phyloP scores from a whole-genome alignment of 2,113 vertebrate genomes.

The Cichladusa arquata region DNA sequence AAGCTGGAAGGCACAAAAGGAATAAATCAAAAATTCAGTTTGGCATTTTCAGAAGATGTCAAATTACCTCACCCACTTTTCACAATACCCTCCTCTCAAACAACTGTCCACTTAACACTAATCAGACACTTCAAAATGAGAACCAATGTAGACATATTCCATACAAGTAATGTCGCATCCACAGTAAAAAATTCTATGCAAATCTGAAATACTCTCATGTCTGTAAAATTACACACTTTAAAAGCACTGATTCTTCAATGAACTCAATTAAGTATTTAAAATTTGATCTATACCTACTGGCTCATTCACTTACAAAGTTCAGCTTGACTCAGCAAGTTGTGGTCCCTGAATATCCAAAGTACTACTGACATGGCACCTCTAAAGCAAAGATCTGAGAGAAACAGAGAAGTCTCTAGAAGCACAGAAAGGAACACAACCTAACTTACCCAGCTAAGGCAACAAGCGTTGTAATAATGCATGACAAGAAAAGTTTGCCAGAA shows the following conservation, averaged over 20 bases:
- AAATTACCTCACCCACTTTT: background rate
- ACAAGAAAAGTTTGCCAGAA: background rate
- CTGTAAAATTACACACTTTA: background rate
- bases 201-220: background rate
- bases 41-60: conserved; percentile 24
- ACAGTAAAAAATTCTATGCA: background rate
- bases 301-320: background rate
- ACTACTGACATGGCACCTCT: background rate
- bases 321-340: background rate
- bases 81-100: background rate
- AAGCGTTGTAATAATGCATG: background rate
- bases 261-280: background rate
- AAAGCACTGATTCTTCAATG: background rate
- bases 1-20: background rate
- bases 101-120: background rate
- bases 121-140: background rate
- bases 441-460: background rate
- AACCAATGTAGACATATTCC: background rate
- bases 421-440: background rate
- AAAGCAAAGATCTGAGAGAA: background rate
- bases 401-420: background rate
- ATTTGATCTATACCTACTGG: background rate
- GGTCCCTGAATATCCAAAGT: background rate
- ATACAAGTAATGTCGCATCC: fast-evolving
- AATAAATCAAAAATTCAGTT: background rate